Conservation (phyloP, 1,140 invertebrate species). For the Neuroterus valhalla region DNA sequence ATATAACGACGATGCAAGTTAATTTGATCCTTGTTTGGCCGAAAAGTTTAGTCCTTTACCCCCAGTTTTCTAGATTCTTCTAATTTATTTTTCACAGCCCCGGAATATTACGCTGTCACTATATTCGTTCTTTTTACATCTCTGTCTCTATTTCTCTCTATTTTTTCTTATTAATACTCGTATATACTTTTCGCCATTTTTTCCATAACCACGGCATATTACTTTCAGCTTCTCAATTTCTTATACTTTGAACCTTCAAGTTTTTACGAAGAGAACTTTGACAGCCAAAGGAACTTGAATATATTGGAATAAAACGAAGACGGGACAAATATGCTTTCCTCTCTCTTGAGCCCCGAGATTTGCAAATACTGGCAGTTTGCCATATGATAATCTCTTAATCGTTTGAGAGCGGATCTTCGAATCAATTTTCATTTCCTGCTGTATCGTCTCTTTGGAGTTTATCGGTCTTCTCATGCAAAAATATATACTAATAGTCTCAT, state of each 20-base stretch:
- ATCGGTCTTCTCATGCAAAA: too few relatives aligned
- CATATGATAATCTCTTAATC: constrained; percentile 52
- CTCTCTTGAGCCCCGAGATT: neutral
- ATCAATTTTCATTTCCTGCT: constrained; percentile 54
- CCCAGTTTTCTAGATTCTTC: constrained; percentile 47
- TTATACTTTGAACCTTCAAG: neutral
- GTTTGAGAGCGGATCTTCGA: constrained; percentile 52
- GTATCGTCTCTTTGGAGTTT: too few relatives aligned
- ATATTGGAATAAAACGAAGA: neutral
- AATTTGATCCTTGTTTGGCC: constrained; percentile 57
- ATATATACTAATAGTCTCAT: too few relatives aligned
- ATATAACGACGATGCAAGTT: constrained; percentile 47
- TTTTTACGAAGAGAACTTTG: neutral
- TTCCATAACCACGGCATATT: neutral
- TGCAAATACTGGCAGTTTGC: neutral
- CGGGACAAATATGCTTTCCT: neutral
- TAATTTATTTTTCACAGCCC: constrained; percentile 61
- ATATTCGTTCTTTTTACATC: constrained; percentile 5
- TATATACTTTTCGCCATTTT: neutral
- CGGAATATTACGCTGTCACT: constrained; percentile 22
- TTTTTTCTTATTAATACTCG: neutral
- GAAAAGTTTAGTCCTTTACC: constrained; percentile 53
- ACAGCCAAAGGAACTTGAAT: neutral
- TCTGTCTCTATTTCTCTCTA: neutral
- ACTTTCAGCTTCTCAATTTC: constrained; percentile 2